These are phyloP conservation scores for Strongylocentrotus purpuratus DNA, from an alignment of 35 echinoderm and acorn worm species.

Conservation along the genomic window DNA sequence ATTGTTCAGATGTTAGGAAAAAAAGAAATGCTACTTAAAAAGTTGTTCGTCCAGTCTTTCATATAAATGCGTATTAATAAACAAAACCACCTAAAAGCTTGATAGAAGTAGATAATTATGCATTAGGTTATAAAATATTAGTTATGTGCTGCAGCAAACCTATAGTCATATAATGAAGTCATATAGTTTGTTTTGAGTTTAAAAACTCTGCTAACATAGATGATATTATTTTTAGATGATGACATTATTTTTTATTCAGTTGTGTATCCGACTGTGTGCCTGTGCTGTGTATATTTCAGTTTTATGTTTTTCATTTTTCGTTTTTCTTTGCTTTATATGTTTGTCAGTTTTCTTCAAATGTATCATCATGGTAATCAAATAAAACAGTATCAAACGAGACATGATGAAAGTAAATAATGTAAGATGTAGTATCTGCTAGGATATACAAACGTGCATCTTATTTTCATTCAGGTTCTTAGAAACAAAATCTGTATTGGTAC, in stretches of 20 bases:
- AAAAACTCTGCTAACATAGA: not conserved
- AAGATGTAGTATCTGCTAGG: too few relatives aligned
- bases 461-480: not conserved
- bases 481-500: not conserved
- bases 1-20: not conserved
- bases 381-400: not conserved
- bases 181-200: not conserved
- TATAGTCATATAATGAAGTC: not conserved
- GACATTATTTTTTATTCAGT: not conserved
- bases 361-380: not conserved
- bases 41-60: not conserved
- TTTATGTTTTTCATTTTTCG: not conserved
- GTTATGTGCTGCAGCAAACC: not conserved
- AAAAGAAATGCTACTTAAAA: not conserved
- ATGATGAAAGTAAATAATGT: not conserved
- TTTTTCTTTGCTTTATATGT: not conserved
- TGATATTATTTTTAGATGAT: not conserved
- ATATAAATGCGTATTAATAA: not conserved
- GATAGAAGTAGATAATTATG: not conserved
- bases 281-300: conserved; percentile 12
- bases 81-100: not conserved
- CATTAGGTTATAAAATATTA: not conserved
- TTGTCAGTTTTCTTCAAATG: not conserved
- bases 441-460: not conserved
- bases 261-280: not conserved